A percentile compares a stretch with the other conserved stretches of the same genome.
These are phyloP conservation scores for Psammodynastes pulverulentus DNA, from an alignment of 2,113 vertebrate species.

Conservation along the genomic window DNA sequence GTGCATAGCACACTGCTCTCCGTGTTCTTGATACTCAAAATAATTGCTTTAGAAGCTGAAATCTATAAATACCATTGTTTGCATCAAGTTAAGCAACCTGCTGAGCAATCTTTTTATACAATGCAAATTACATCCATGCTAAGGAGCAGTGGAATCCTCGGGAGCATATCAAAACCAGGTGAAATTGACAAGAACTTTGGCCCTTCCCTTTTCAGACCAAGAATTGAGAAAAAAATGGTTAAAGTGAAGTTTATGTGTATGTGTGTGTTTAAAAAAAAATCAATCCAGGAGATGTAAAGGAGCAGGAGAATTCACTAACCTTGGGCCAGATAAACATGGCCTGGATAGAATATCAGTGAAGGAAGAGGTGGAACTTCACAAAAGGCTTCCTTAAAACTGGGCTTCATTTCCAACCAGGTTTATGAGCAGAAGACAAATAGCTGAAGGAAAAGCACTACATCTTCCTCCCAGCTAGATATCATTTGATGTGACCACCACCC, in stretches of 20 bases:
- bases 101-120: not conserved
- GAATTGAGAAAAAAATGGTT: not conserved
- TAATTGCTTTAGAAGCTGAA: not conserved
- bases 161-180: not conserved
- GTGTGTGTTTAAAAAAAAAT: not conserved
- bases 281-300: not conserved
- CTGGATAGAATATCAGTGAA: not conserved
- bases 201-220: not conserved
- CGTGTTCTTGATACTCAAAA: not conserved
- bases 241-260: not conserved
- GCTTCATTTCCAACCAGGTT: not conserved
- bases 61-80: not conserved
- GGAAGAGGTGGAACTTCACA: not conserved
- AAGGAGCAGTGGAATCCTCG: not conserved
- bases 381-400: not conserved
- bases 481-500: not conserved
- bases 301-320: not conserved
- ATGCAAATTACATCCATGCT: not conserved
- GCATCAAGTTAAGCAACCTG: not conserved
- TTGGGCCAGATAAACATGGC: not conserved
- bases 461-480: not conserved
- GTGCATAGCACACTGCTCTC: not conserved
- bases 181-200: not conserved
- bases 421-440: not conserved
- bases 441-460: not conserved